Percentiles rank a stretch among this genome's conserved stretches.
Conservation (phyloP, 2,797 vertebrate genomes). For the Vespertilio murinus region DNA sequence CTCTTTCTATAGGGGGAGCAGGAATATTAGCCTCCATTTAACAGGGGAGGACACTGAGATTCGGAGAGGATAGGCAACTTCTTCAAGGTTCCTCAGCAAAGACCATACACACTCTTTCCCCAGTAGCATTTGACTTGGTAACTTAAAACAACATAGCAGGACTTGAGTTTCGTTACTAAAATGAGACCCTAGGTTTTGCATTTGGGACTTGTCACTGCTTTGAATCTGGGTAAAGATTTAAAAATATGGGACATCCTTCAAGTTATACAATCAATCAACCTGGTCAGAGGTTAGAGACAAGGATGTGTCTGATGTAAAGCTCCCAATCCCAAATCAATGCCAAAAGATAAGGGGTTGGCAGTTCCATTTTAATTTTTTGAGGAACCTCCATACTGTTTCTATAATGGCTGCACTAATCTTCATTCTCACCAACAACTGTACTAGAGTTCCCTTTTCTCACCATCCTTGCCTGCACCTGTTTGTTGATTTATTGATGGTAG, state of each 20-base stretch:
- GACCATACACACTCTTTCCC: background rate
- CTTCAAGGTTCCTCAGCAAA: background rate
- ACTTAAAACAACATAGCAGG: background rate
- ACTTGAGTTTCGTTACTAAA: background rate
- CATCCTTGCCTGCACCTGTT: background rate
- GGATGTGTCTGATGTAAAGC: background rate
- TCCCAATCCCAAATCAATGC: background rate
- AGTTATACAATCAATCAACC: background rate
- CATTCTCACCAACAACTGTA: background rate
- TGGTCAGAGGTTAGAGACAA: background rate
- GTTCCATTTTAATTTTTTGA: background rate
- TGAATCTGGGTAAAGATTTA: background rate
- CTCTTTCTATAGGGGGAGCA: background rate
- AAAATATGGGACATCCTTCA: background rate
- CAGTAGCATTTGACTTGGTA: background rate
- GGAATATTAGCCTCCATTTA: background rate
- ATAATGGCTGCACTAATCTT: background rate
- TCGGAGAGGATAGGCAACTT: background rate
- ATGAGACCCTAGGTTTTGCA: background rate
- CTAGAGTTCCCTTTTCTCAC: background rate
- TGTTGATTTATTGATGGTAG: background rate
- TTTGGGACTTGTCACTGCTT: background rate
- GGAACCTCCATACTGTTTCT: background rate
- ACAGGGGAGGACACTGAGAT: background rate
- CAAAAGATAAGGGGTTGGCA: background rate